Conservation (phyloP, 2,797 vertebrate species). For the Monodelphis domestica region DNA sequence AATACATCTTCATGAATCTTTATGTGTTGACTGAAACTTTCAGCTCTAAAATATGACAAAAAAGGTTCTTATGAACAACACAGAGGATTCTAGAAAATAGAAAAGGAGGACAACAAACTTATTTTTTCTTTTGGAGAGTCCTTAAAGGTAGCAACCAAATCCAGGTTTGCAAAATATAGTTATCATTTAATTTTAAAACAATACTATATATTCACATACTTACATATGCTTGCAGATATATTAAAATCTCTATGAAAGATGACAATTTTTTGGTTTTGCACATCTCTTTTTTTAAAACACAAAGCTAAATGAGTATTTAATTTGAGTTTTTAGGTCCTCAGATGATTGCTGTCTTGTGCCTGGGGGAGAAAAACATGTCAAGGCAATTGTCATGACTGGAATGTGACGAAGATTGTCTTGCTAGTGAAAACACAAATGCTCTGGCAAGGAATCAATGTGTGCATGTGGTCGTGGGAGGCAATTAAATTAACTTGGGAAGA, state of each 20-base stretch:
- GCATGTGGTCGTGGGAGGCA: not conserved
- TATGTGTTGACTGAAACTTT: not conserved
- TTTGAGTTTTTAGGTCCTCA: not conserved
- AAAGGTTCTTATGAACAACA: slow-evolving; percentile 11
- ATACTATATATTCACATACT: too few relatives aligned
- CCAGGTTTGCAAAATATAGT: not conserved
- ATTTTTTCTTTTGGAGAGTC: not conserved
- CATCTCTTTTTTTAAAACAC: not conserved
- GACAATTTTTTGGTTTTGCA: not conserved
- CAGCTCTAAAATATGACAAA: not conserved
- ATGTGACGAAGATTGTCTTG: not conserved
- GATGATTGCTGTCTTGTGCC: not conserved
- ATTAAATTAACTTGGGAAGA: not conserved
- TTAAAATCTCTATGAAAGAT: not conserved
- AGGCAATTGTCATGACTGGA: not conserved
- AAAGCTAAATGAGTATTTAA: not conserved
- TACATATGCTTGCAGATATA: too few relatives aligned
- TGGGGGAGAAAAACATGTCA: not conserved
- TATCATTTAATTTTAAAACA: slow-evolving; percentile 36
- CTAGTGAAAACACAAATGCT: not conserved
- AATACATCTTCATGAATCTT: not conserved
- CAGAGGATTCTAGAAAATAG: not conserved
- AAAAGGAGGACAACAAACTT: not conserved
- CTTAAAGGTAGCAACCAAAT: not conserved
- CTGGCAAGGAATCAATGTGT: not conserved